Evolutionary conservation across 2,113 vertebrate species (phyloP).

Genomic region (Physeter macrocephalus): DNA sequence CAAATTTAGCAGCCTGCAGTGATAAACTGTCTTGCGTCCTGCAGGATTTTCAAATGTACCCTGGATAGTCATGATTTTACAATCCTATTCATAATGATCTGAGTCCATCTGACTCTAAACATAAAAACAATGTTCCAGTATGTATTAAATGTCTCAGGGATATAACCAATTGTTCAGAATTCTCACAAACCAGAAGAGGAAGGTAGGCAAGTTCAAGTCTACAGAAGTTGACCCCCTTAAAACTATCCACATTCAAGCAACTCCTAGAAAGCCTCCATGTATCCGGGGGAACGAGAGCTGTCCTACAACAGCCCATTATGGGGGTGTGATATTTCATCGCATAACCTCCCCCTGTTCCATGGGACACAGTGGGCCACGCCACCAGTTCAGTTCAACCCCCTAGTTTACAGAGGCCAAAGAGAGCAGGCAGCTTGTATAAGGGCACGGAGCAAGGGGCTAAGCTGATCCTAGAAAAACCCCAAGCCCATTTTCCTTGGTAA

Average conservation of each 20-base stretch:
- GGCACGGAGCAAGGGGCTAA: not conserved
- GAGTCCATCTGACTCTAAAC: not conserved
- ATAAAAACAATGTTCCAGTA: not conserved
- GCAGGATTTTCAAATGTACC: not conserved
- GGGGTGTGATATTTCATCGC: no score
- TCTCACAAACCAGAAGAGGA: not conserved
- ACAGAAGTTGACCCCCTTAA: not conserved
- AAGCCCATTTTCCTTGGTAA: not conserved
- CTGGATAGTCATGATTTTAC: not conserved
- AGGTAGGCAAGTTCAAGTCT: not conserved
- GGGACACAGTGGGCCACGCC: not conserved
- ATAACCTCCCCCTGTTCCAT: not conserved
- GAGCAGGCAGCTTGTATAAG: no score
- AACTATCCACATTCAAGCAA: not conserved
- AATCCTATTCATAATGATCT: not conserved
- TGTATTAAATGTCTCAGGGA: not conserved
- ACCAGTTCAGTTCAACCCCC: not conserved
- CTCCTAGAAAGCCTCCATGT: not conserved
- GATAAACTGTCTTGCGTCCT: no score
- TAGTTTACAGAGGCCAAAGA: not conserved
- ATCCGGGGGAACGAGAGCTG: not conserved
- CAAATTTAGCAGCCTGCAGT: not conserved
- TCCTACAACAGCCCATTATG: no score
- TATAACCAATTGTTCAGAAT: not conserved
- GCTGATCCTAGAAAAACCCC: not conserved